Evolutionary conservation across 2,888 invertebrate genomes (phyloP).

Genomic region (Pristionchus arcanus): DNA sequence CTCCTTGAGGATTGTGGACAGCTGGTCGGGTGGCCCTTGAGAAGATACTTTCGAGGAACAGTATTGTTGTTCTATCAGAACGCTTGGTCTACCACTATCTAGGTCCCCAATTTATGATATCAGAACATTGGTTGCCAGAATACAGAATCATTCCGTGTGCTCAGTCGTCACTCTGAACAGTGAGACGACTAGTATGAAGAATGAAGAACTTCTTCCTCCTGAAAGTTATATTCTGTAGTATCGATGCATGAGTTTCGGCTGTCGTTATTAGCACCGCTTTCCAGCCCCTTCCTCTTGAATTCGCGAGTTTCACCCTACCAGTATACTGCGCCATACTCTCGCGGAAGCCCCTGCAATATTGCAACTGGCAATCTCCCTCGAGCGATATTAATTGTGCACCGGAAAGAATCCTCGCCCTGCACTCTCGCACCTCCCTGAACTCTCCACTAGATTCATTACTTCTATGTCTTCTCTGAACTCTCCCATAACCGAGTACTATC

Average conservation of each 20-base stretch:
- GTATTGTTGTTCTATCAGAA: background rate
- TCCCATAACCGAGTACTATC: background rate
- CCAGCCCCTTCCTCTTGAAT: background rate
- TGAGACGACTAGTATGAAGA: too few species aligned
- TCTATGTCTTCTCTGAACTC: slow-evolving; percentile 1
- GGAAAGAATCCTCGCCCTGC: background rate
- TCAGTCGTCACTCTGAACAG: too few species aligned
- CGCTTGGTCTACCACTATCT: too few species aligned
- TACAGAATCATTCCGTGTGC: too few species aligned
- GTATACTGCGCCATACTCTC: background rate
- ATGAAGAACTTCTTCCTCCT: too few species aligned
- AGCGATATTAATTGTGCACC: slow-evolving; percentile 24
- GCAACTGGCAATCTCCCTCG: background rate
- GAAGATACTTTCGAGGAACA: background rate
- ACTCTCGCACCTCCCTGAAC: background rate
- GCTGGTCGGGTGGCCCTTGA: background rate
- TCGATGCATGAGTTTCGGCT: background rate
- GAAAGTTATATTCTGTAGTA: background rate
- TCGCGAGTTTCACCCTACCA: background rate
- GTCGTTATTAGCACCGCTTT: background rate
- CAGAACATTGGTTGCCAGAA: too few species aligned
- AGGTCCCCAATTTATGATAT: too few species aligned
- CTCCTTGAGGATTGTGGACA: background rate
- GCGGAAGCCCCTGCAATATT: background rate
- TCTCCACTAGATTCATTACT: background rate